Evolutionary conservation across 2,888 invertebrate genomes (phyloP).

Genomic region (Siphlonurus alternatus): DNA sequence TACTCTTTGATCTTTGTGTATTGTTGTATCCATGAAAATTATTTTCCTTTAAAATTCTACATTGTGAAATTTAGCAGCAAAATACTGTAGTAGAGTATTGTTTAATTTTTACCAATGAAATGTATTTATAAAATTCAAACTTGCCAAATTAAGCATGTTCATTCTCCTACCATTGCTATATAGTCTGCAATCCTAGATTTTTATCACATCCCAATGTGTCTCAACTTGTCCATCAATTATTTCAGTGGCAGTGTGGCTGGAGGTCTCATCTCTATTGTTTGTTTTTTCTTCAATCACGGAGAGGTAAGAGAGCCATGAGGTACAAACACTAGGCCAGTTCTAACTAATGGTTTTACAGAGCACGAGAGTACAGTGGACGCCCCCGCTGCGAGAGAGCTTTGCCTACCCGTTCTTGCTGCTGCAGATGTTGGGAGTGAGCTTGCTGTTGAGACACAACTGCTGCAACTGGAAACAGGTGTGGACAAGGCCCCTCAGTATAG

Average conservation of each 20-base stretch:
- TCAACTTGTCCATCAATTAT: too few species aligned
- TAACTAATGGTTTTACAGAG: constrained; percentile 20
- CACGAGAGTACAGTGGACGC: constrained; percentile 73
- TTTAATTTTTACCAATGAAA: too few species aligned
- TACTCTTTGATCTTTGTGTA: too few species aligned
- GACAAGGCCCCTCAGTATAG: not conserved
- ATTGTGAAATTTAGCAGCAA: too few species aligned
- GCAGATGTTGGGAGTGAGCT: constrained; percentile 51
- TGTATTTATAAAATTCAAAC: too few species aligned
- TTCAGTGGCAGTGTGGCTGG: constrained; percentile 51
- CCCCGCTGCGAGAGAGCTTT: constrained; percentile 71
- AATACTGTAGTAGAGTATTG: too few species aligned
- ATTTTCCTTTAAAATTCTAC: too few species aligned
- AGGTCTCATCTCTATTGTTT: constrained; percentile 48
- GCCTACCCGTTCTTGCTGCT: constrained; percentile 62
- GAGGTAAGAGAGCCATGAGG: constrained; percentile 34
- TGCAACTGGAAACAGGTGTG: constrained; percentile 4
- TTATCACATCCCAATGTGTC: too few species aligned
- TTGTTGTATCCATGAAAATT: too few species aligned
- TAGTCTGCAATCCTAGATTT: too few species aligned
- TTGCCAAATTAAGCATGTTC: too few species aligned
- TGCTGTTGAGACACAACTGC: constrained; percentile 25
- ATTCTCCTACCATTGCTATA: too few species aligned
- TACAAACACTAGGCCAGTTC: not conserved
- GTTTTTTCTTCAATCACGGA: constrained; percentile 67